Base-by-base conservation (phyloP, 2,888 invertebrate genomes). In the Pegoplata infirma region DNA sequence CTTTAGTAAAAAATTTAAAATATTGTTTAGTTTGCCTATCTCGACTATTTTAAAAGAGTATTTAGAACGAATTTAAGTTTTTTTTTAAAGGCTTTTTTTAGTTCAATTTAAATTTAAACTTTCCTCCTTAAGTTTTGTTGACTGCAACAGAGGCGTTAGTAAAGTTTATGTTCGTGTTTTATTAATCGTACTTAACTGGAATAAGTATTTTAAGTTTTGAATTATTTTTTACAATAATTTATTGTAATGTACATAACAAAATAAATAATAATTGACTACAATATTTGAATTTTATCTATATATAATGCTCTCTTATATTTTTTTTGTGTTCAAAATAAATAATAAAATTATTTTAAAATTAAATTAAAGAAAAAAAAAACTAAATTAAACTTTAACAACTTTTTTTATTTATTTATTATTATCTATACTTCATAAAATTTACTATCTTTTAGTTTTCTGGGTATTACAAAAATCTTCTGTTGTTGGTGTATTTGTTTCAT, bases 401-500 rank as follows among this genome's bases (percentile, higher is more conserved):
- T 73, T 19, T 44, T 69, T 44, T 21, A 3, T 49, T 51, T 51
- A 53, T 53, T 51, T 49, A 46, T 72, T 8, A 21, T 36, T 12
- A 25, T 63, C 5, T 6, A 21, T 44, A n/a, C n/a, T 66, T 56
- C n/a, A 25, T 49, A 55, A 25, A 58, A 17, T 66, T 63, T 61
- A 3, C 53, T 82, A 80, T 83, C 82, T 76, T 46, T 58, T 49
- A 40, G 53, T 7, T 16, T 71, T 14, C 10, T 74, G 44, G 23
- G 59, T 32, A 44, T 67, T 5, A 56, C 12, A 25, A 19, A 8
- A 44, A 12, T n/a, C 16, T 28, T 28, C 64, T 40, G 25, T 64
- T 12, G 66, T 19, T 23, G 51, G 51, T n/a, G 36, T 19, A 19
- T 47, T 58, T 8, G 7, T 59, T 28, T 32, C 66, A 21, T 64